phyloP scores from a whole-genome alignment of 2,113 vertebrate genomes.

The Leuciscus idus region DNA sequence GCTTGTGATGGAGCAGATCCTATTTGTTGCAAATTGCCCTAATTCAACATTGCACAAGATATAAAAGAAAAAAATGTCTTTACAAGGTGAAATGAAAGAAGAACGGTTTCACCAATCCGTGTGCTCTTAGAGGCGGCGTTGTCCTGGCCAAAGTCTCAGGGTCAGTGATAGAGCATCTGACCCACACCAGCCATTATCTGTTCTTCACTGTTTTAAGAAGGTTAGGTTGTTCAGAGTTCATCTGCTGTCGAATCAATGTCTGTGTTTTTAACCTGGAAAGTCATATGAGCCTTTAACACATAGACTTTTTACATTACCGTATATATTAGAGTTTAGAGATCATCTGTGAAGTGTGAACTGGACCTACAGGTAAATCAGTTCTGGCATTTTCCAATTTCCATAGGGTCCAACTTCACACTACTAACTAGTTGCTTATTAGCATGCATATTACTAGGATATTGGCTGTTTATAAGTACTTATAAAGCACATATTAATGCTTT shows the following conservation, averaged over 20 bases:
- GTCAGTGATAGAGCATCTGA: constrained; percentile 15
- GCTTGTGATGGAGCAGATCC: background rate
- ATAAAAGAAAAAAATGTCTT: background rate
- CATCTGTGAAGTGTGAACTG: too few relatives aligned
- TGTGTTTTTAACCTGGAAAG: background rate
- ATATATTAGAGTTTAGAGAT: too few relatives aligned
- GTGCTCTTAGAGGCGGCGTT: background rate
- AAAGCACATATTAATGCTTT: too few relatives aligned
- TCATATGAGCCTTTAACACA: background rate
- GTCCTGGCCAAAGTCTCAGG: constrained; percentile 42
- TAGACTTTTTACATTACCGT: too few relatives aligned
- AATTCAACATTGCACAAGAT: background rate
- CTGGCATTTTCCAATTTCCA: too few relatives aligned
- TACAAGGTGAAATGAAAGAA: background rate
- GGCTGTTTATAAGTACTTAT: too few relatives aligned
- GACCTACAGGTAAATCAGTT: too few relatives aligned
- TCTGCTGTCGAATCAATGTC: background rate
- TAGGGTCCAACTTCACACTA: too few relatives aligned
- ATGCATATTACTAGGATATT: too few relatives aligned
- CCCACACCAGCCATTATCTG: background rate
- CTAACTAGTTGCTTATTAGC: too few relatives aligned
- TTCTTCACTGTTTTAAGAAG: background rate
- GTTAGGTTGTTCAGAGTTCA: background rate
- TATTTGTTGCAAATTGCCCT: background rate
- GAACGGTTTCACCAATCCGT: constrained; percentile 2